These are phyloP conservation scores for Numenius arquata DNA, from an alignment of 2,113 vertebrate species.

Conservation along the genomic window DNA sequence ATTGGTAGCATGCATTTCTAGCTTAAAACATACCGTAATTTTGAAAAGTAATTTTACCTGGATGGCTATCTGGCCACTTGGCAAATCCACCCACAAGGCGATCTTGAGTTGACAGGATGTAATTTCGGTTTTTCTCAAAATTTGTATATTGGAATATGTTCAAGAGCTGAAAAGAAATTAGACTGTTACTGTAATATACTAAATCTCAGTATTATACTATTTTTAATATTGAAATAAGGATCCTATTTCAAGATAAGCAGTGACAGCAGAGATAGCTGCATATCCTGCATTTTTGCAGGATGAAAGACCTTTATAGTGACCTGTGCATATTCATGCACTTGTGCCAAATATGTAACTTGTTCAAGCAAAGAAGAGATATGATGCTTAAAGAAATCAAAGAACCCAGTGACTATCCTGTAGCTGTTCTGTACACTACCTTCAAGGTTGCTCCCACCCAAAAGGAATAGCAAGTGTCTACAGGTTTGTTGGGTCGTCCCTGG, in stretches of 20 bases:
- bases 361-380: background rate
- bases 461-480: conserved; percentile 97
- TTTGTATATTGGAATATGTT: conserved; percentile 93
- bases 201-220: background rate
- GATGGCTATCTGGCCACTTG: conserved; percentile 98
- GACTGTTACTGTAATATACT: background rate
- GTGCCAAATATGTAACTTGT: background rate
- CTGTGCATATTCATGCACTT: too few species aligned
- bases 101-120: conserved; percentile 97
- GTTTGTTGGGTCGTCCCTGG: conserved; percentile 96
- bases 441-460: conserved; percentile 98
- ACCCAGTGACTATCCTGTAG: background rate
- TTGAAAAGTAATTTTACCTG: conserved; percentile 79
- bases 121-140: conserved; percentile 96
- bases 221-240: background rate
- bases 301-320: background rate
- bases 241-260: background rate
- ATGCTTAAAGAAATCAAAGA: background rate
- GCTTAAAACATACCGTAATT: background rate
- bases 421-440: conserved; percentile 80
- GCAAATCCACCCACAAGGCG: conserved; percentile 95
- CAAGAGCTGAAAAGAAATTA: conserved; percentile 81
- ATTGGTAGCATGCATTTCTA: background rate
- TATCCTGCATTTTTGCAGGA: background rate
- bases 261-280: background rate